These are phyloP conservation scores for Spea multiplicata DNA, from an alignment of 2,113 vertebrate species.

Conservation along the genomic window DNA sequence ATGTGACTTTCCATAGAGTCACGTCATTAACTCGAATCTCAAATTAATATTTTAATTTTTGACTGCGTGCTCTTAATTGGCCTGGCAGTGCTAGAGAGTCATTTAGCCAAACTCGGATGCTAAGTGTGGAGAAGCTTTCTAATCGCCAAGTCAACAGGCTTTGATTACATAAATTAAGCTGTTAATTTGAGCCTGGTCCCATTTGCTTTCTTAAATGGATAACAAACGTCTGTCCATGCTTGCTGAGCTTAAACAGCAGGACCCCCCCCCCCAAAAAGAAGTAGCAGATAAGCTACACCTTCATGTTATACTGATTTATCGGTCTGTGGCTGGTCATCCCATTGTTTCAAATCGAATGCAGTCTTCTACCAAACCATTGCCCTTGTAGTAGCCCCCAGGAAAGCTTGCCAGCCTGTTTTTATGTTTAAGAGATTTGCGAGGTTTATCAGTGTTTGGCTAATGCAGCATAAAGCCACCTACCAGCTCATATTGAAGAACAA, in stretches of 20 bases:
- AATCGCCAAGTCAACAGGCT: conserved; percentile 29
- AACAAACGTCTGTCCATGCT: conserved; percentile 52
- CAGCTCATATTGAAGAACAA: not conserved
- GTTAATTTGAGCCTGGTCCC: conserved; percentile 48
- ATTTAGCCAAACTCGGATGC: conserved; percentile 15
- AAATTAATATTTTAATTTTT: conserved; percentile 39
- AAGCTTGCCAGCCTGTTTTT: conserved; percentile 5
- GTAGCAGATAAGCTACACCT: conserved; percentile 52
- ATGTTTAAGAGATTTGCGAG: not conserved
- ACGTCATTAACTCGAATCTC: conserved; percentile 44
- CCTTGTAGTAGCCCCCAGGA: not conserved
- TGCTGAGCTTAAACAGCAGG: conserved; percentile 31
- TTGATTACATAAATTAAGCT: conserved; percentile 42
- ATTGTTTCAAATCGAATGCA: conserved; percentile 59
- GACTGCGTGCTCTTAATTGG: conserved; percentile 41
- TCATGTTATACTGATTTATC: conserved; percentile 53
- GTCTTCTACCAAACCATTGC: conserved; percentile 61
- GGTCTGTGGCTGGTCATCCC: conserved; percentile 56
- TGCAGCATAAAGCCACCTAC: not conserved
- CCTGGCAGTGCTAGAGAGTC: conserved; percentile 21
- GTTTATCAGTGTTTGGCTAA: conserved; percentile 8
- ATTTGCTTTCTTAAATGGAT: conserved; percentile 54
- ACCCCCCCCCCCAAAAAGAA: conserved; percentile 30
- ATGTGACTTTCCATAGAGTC: conserved; percentile 44
- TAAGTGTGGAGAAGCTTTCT: conserved; percentile 19